Base-by-base conservation (phyloP, 2,888 invertebrate species). In the Deilephila elpenor region DNA sequence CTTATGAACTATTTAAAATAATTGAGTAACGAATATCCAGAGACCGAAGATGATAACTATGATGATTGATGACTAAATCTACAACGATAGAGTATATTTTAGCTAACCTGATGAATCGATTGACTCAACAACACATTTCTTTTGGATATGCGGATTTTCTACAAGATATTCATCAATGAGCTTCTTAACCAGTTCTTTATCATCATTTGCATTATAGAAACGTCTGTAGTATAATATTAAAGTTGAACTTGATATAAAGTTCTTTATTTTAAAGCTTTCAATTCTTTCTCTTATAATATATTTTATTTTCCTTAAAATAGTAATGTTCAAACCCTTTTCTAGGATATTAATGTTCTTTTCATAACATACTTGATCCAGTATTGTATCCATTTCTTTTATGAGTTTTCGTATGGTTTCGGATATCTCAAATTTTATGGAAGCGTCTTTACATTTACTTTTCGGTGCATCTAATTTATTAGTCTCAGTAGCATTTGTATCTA, bases 261-360 rank as follows among this genome's bases (percentile, higher is more conserved):
- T 67, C 6, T 6, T 67, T 67, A 67, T 25, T 25, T 67, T 25
- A 3, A 67, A 67, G 14, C 17, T 67, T 14, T 51, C 44, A 1
- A 67, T 51, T 44, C 67, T 44, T 51, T 17, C 25, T 67, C 44
- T 67, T 44, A 67, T 5, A 6, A 20, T 25, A 8, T 17, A 51
- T 67, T 67, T 67, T 2, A 67, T 25, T 25, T 67, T 67, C 14
- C 11, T 51, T 14, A 51, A 29, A 67, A 67, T 51, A 67, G 44
- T 67, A 17, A 51, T 14, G 25, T 67, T 67, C 5, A 51, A 20
- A 67, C 67, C 67, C 51, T 67, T 67, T 51, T 67, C 67, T 20
- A 67, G 51, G 14, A 67, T 44, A 51, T 25, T 51, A 44, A 67
- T 67, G 17, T 67, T 67, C 44, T 67, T 67, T 17, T 67, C 7